phyloP scores from a whole-genome alignment of 2,113 vertebrate species.

The Hirundichthys speculiger region DNA sequence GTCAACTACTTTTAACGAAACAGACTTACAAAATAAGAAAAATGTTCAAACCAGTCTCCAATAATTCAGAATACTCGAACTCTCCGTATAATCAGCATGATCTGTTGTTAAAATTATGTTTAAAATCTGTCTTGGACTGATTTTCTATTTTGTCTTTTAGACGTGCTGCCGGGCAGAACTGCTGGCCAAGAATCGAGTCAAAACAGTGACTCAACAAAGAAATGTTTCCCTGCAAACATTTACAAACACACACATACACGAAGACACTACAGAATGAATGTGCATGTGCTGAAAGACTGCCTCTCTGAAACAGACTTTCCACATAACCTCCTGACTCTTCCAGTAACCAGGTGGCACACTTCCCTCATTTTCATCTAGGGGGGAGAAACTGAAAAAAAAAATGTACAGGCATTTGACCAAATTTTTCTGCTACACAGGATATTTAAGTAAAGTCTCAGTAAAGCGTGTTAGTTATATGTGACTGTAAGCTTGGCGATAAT shows the following conservation, averaged over 20 bases:
- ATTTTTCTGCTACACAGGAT: too few relatives aligned
- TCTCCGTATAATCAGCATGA: too few relatives aligned
- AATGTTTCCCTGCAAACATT: not conserved
- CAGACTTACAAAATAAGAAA: too few relatives aligned
- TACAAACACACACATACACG: constrained; percentile 1
- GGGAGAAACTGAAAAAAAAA: not conserved
- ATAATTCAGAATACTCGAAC: too few relatives aligned
- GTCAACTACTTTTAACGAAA: too few relatives aligned
- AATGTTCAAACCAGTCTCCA: too few relatives aligned
- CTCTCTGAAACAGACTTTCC: constrained; percentile 61
- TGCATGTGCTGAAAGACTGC: constrained; percentile 17
- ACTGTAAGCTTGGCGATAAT: too few relatives aligned
- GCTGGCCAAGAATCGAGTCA: constrained; percentile 12
- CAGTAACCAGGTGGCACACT: constrained; percentile 57
- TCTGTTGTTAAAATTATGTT: constrained; percentile 13
- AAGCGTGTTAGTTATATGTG: too few relatives aligned
- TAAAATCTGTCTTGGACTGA: constrained; percentile 7
- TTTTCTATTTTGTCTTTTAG: constrained; percentile 16
- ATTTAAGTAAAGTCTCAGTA: too few relatives aligned
- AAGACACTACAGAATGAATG: not conserved
- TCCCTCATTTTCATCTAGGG: constrained; percentile 32
- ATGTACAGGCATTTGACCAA: too few relatives aligned
- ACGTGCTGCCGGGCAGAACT: not conserved
- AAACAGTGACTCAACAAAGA: constrained; percentile 19
- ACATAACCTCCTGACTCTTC: constrained; percentile 52